phyloP scores from a whole-genome alignment of 2,888 invertebrate genomes.

The Ochropacha duplaris region DNA sequence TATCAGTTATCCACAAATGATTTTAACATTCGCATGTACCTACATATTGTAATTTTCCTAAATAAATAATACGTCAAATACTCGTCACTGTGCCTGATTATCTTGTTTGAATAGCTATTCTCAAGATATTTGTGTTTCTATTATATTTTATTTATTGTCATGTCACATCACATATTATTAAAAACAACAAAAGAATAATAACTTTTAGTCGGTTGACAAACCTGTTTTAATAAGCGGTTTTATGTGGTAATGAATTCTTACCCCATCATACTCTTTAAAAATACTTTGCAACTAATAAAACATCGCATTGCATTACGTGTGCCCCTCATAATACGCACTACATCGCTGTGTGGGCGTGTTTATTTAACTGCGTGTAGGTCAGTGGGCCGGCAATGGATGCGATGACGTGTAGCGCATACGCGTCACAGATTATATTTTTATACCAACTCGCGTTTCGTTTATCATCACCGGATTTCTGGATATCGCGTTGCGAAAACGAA shows the following conservation, averaged over 20 bases:
- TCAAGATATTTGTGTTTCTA: no score
- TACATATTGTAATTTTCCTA: no score
- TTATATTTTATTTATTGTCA: no score
- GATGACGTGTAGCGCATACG: conserved; percentile 19
- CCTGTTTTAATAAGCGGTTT: no score
- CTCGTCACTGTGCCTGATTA: not conserved
- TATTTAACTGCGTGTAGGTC: conserved; percentile 36
- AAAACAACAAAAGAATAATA: no score
- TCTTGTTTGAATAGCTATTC: not conserved
- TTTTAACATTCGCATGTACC: no score
- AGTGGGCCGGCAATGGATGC: conserved; percentile 41
- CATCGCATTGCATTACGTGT: not conserved
- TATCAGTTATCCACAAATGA: no score
- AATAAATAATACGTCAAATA: not conserved
- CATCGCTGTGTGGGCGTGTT: conserved; percentile 44
- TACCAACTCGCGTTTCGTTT: not conserved
- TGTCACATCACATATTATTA: no score
- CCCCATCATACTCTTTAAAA: no score
- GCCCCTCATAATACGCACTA: conserved; percentile 12
- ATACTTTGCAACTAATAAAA: not conserved
- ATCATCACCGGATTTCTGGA: not conserved
- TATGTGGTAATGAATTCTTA: no score
- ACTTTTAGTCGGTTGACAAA: no score
- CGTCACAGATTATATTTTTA: not conserved
- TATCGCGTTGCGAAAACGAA: not conserved